Evolutionary conservation across 2,888 invertebrate species (phyloP).

Genomic region (Rotaria magnacalcarata): DNA sequence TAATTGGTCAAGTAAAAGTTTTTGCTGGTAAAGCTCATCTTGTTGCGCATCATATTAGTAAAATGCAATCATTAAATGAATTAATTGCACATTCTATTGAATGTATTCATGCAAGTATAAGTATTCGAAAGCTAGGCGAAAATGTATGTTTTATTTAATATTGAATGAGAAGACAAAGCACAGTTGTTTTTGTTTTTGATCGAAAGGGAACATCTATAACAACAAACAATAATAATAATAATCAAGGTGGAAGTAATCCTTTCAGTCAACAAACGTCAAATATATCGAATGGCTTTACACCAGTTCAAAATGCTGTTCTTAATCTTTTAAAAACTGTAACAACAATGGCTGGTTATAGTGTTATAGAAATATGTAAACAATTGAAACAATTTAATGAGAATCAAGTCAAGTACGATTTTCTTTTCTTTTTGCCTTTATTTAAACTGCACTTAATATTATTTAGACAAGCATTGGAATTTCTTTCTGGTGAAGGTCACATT

Average conservation of each 20-base stretch:
- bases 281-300: constrained; percentile 3
- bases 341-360: constrained; percentile 51
- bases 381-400: constrained; percentile 52
- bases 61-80: constrained; percentile 63
- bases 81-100: constrained; percentile 69
- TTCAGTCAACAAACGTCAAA: not conserved
- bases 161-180: not conserved
- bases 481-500: constrained; percentile 72
- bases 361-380: constrained; percentile 51
- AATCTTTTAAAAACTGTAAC: constrained; percentile 50
- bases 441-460: constrained; percentile 15
- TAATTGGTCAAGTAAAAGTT: not conserved
- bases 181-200: not conserved
- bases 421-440: not conserved
- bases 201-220: not conserved
- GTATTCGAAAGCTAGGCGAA: not conserved
- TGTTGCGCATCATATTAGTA: not conserved
- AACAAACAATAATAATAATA: not conserved
- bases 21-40: not conserved
- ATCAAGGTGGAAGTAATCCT: not conserved
- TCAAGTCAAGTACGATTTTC: constrained; percentile 50
- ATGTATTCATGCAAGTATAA: constrained; percentile 63
- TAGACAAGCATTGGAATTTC: constrained; percentile 65
- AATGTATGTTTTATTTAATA: not conserved
- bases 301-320: constrained; percentile 47